A percentile compares a stretch with the other conserved stretches of the same genome.
These are phyloP conservation scores for Lasioglossum zephyrum DNA, from an alignment of 2,888 invertebrate species.

Conservation along the genomic window DNA sequence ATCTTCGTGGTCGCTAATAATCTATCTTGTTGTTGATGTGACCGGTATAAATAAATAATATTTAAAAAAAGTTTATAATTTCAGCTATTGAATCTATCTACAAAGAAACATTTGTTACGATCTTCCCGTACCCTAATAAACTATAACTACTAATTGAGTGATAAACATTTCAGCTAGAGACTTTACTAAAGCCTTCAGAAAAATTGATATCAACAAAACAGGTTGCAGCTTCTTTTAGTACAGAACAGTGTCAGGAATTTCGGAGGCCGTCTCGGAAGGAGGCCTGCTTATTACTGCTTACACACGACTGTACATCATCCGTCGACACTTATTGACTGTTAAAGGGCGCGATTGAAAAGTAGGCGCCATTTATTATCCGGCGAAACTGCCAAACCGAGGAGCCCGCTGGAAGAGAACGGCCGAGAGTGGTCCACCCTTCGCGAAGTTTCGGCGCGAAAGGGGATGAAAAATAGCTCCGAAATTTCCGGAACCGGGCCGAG, in stretches of 20 bases:
- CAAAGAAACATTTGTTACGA: no score
- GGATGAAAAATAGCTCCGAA: constrained; percentile 76
- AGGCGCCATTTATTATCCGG: constrained; percentile 73
- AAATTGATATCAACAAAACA: not conserved
- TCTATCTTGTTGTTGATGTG: no score
- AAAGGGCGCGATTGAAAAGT: constrained; percentile 82
- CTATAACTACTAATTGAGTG: no score
- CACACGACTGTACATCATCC: constrained; percentile 80
- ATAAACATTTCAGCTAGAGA: not conserved
- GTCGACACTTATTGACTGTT: constrained; percentile 84
- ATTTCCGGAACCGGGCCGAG: constrained; percentile 63
- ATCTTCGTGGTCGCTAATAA: no score
- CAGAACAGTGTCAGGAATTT: not conserved
- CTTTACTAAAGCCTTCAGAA: not conserved
- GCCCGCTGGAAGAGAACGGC: constrained; percentile 27
- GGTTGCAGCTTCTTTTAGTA: not conserved
- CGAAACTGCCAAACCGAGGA: constrained; percentile 38
- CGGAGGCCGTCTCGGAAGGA: not conserved
- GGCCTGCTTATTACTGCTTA: constrained; percentile 73
- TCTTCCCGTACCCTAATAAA: no score
- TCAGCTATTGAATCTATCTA: no score
- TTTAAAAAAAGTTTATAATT: no score
- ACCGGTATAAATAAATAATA: no score
- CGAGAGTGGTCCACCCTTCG: constrained; percentile 59
- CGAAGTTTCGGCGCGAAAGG: constrained; percentile 64